Evolutionary conservation across 2,888 invertebrate species (phyloP).

Genomic region (Cryptocephalus primarius): DNA sequence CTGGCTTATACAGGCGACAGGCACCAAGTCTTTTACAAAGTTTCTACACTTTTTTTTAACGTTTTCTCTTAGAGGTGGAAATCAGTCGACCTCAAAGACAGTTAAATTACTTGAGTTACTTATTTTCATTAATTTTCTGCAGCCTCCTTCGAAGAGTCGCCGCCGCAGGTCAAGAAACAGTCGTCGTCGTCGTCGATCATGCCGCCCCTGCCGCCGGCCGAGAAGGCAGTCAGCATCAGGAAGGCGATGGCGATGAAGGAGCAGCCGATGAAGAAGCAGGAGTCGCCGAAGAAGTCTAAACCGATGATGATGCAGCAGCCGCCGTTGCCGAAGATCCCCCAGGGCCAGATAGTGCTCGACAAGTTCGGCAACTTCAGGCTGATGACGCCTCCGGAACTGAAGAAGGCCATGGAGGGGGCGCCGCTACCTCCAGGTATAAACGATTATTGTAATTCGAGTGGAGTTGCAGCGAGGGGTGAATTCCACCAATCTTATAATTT

Average conservation of each 20-base stretch:
- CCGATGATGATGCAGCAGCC: slow-evolving; percentile 13
- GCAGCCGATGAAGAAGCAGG: slow-evolving; percentile 39
- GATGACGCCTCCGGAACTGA: slow-evolving; percentile 38
- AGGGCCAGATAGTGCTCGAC: slow-evolving; percentile 55
- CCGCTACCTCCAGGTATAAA: slow-evolving; percentile 40
- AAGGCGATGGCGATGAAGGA: slow-evolving; percentile 55
- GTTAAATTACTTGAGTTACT: no score
- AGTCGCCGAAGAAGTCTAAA: slow-evolving; percentile 20
- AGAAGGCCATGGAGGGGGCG: slow-evolving; percentile 14
- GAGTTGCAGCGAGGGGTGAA: no score
- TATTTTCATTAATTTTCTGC: no score
- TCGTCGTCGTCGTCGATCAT: slow-evolving; percentile 47
- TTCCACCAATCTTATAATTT: no score
- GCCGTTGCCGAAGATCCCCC: slow-evolving; percentile 29
- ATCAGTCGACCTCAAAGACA: no score
- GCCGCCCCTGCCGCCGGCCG: slow-evolving; percentile 35
- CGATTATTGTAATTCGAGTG: no score
- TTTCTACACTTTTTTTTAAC: no score
- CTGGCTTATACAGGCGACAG: no score
- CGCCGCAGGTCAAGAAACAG: slow-evolving; percentile 30
- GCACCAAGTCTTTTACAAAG: no score
- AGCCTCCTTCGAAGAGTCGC: slow-evolving; percentile 3
- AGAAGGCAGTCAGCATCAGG: slow-evolving; percentile 48
- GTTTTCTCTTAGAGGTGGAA: no score
- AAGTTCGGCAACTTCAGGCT: slow-evolving; percentile 63